Conservation (phyloP, 2,888 invertebrate genomes). For the Himalopsyche anomala region DNA sequence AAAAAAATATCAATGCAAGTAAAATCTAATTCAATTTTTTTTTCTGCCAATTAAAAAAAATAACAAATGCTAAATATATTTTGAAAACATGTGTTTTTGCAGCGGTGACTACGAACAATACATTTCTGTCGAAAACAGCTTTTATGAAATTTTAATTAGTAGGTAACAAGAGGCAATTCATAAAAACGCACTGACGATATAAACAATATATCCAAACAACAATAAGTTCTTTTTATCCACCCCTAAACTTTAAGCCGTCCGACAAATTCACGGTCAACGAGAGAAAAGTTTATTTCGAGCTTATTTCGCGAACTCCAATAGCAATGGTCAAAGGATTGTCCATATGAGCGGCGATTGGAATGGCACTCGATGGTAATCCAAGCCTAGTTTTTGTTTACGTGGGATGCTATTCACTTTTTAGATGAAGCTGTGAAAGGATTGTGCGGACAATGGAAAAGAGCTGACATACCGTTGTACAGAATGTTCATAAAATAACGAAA, state of each 20-base stretch:
- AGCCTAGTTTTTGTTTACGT: background rate
- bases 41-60: too few relatives aligned
- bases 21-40: too few relatives aligned
- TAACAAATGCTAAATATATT: too few relatives aligned
- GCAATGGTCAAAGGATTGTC: slow-evolving; percentile 44
- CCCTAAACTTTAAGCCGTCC: background rate
- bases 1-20: too few relatives aligned
- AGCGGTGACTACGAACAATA: background rate
- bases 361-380: slow-evolving; percentile 3
- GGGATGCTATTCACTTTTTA: slow-evolving; percentile 11
- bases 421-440: slow-evolving; percentile 36
- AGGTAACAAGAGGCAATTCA: background rate
- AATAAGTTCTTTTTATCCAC: background rate
- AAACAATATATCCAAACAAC: background rate
- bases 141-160: slow-evolving; percentile 41
- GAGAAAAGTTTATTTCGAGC: slow-evolving; percentile 40
- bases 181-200: background rate
- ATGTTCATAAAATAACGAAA: background rate
- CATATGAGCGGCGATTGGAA: background rate
- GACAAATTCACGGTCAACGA: slow-evolving; percentile 51
- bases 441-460: background rate
- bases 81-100: background rate
- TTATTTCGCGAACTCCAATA: slow-evolving; percentile 48
- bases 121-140: slow-evolving; percentile 1
- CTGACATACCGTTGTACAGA: background rate